Percentiles rank a stretch among this genome's conserved stretches.
Conservation (phyloP, 2,888 invertebrate species). For the Cataglyphis albicans region DNA sequence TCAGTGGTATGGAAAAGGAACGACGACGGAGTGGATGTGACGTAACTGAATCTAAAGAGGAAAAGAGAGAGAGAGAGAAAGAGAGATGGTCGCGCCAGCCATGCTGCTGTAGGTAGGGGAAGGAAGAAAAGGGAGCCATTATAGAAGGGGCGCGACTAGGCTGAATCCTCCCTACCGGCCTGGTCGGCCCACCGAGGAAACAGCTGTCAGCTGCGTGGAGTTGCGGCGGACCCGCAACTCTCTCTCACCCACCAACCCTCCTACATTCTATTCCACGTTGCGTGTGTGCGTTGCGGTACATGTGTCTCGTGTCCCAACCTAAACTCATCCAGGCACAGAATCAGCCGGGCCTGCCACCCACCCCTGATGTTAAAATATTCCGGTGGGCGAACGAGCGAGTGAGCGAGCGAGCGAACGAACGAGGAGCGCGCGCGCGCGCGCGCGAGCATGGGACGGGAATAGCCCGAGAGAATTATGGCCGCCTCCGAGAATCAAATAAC, state of each 20-base stretch:
- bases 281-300: constrained; percentile 44
- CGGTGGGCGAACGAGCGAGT: constrained; percentile 81
- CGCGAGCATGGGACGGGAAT: constrained; percentile 82
- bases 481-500: constrained; percentile 86
- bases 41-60: constrained; percentile 71
- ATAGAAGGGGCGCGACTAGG: constrained; percentile 86
- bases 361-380: constrained; percentile 85
- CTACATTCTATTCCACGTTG: constrained; percentile 62
- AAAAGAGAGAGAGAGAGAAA: constrained; percentile 74
- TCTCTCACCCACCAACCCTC: constrained; percentile 74
- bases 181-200: constrained; percentile 85
- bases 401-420: constrained; percentile 74
- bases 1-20: constrained; percentile 57
- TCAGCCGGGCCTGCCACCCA: constrained; percentile 77
- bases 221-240: constrained; percentile 80
- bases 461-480: constrained; percentile 85
- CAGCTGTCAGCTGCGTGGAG: constrained; percentile 85
- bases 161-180: constrained; percentile 86
- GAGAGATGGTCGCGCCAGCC: constrained; percentile 81
- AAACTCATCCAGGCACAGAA: constrained; percentile 73
- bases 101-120: constrained; percentile 84
- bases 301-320: constrained; percentile 69
- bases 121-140: constrained; percentile 86
- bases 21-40: constrained; percentile 58
- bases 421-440: constrained; percentile 67